Base-by-base conservation (phyloP, 2,797 vertebrate genomes). In the Allenopithecus nigroviridis region DNA sequence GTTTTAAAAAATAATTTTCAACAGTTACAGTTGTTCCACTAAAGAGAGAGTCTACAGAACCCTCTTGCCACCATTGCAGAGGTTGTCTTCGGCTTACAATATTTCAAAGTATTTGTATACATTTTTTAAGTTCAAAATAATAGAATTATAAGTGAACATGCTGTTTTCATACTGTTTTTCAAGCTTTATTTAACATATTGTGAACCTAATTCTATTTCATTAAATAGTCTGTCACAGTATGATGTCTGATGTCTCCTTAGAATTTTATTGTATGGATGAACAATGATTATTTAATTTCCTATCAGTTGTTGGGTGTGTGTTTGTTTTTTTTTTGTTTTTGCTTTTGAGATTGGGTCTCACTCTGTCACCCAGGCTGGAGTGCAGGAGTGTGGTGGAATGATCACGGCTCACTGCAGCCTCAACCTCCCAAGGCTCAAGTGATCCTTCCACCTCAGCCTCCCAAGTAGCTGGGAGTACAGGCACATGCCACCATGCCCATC, bases 51-150 rank as follows among this genome's bases (percentile, higher is more conserved):
- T 68, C 46, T 79, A 1, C 5, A 95, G 85, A 92, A 28, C 33
- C 48, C 55, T 85, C 55, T 22, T 21, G n/a, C n/a, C 46, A n/a
- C 17, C 17, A 21, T 70, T 92, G 22, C 13, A 93, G 36, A 95
- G 39, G 41, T 84, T 68, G 5, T 59, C 79, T 84, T 19, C 26
- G 43, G 8, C 81, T 95, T 88, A 70, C 28, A 16, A 72, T 8
- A 55, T 87, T 93, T 64, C 41, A 36, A 84, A 48, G 6, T 46
- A 64, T 92, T 84, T 95, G 64, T 13, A 39, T 43, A 68, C 43
- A 75, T 75, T 59, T 93, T 68, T 92, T 28, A 70, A 74, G 93
- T 93, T 86, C 21, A 79, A 68, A 95, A 78, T 76, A 90, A 33
- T 46, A 17, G 43, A 3, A 50, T 89, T 28, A 14, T 86, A 93